These are phyloP conservation scores for Hydrozoanthus gracilis DNA, from an alignment of 92 coral and sea anemone species.

Conservation along the genomic window DNA sequence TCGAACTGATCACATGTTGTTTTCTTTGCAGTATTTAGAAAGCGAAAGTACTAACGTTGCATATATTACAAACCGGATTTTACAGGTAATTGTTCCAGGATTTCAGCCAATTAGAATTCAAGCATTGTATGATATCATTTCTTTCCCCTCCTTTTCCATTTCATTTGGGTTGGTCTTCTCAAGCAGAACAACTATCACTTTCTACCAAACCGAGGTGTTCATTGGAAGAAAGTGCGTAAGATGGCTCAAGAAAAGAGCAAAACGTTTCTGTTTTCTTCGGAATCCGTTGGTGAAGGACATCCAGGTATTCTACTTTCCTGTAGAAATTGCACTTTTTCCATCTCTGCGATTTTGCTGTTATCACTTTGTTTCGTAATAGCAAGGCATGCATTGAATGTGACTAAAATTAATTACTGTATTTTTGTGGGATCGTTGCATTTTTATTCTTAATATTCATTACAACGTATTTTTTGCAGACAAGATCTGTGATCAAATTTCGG, in stretches of 20 bases:
- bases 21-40: neutral
- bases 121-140: neutral
- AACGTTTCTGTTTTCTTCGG: conserved; percentile 79
- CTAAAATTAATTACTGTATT: too few relatives aligned
- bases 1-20: neutral
- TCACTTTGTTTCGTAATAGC: too few relatives aligned
- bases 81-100: neutral
- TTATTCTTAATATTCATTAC: neutral
- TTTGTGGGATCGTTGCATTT: too few relatives aligned
- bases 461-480: conserved; percentile 62
- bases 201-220: neutral
- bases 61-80: conserved; percentile 20
- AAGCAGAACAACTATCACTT: neutral
- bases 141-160: neutral
- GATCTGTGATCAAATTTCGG: conserved; percentile 88
- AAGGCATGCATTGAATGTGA: neutral
- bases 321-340: neutral
- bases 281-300: conserved; percentile 90
- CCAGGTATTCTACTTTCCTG: conserved; percentile 62
- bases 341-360: neutral
- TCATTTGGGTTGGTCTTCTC: neutral
- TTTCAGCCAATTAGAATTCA: neutral
- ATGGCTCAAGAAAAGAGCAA: conserved; percentile 47
- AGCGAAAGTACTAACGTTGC: conserved; percentile 6
- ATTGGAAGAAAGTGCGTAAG: neutral